Percentiles rank a stretch among this genome's conserved stretches.
Evolutionary conservation across 2,888 invertebrate species (phyloP).

Genomic region (Carterocephalus palaemon): DNA sequence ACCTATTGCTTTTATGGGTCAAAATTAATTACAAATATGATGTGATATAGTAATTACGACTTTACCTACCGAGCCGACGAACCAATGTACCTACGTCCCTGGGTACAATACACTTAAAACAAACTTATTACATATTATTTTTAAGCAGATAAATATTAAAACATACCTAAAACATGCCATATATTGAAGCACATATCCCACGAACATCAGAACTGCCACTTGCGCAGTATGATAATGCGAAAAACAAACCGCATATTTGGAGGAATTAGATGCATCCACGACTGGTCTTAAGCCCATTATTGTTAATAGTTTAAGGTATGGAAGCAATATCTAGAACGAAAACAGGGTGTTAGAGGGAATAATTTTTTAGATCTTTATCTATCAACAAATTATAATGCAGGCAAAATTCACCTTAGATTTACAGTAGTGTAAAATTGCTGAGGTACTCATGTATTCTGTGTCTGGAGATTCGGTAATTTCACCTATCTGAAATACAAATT

Average conservation of each 20-base stretch:
- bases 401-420: constrained; percentile 81
- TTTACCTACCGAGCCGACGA: too few relatives aligned
- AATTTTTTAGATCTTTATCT: too few relatives aligned
- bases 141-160: too few relatives aligned
- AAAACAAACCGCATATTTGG: constrained; percentile 79
- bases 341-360: too few relatives aligned
- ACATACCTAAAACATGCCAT: constrained; percentile 86
- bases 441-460: constrained; percentile 84
- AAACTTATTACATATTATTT: too few relatives aligned
- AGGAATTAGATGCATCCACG: constrained; percentile 80
- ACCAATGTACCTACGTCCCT: too few relatives aligned
- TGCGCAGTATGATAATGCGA: constrained; percentile 84
- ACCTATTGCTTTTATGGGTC: too few relatives aligned
- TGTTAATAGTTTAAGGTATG: constrained; percentile 85
- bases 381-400: constrained; percentile 1
- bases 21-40: too few relatives aligned
- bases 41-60: too few relatives aligned
- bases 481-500: constrained; percentile 75
- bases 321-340: constrained; percentile 82
- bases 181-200: constrained; percentile 88
- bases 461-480: constrained; percentile 84
- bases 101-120: too few relatives aligned
- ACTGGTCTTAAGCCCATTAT: constrained; percentile 87
- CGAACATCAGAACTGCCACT: constrained; percentile 81
- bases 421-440: constrained; percentile 88